Evolutionary conservation across 2,888 invertebrate genomes (phyloP).

Genomic region (Nomada flava): DNA sequence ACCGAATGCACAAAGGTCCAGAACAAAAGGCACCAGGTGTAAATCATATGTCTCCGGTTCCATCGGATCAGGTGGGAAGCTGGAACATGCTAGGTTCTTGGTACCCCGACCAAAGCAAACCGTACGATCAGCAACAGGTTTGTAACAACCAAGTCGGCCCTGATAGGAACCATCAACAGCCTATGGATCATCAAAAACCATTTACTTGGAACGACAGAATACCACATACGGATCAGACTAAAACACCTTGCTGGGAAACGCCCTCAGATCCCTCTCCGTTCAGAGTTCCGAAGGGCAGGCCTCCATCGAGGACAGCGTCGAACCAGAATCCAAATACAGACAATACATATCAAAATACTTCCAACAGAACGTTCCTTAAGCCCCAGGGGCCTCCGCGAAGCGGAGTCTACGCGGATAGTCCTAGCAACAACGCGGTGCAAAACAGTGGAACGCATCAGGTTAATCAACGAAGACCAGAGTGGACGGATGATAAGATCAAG

Average conservation of each 20-base stretch:
- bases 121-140: constrained; percentile 55
- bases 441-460: constrained; percentile 53
- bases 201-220: constrained; percentile 66
- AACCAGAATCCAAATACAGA: constrained; percentile 84
- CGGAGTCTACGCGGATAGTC: constrained; percentile 75
- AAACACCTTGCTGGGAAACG: constrained; percentile 73
- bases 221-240: constrained; percentile 64
- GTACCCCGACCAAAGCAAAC: constrained; percentile 66
- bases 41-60: constrained; percentile 65
- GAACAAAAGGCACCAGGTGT: constrained; percentile 66
- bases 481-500: constrained; percentile 76
- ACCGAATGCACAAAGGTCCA: constrained; percentile 61
- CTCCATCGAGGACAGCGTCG: constrained; percentile 87
- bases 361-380: constrained; percentile 86
- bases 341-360: constrained; percentile 83
- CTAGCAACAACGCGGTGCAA: constrained; percentile 60
- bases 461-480: constrained; percentile 73
- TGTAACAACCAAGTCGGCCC: constrained; percentile 55
- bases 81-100: constrained; percentile 74
- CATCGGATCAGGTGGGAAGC: constrained; percentile 71
- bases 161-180: constrained; percentile 63
- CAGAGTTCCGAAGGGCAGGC: constrained; percentile 88
- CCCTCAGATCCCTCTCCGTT: constrained; percentile 86
- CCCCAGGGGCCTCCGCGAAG: constrained; percentile 87
- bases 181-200: constrained; percentile 66